Evolutionary conservation across 2,888 invertebrate genomes (phyloP).

Genomic region (Idaea aversata): DNA sequence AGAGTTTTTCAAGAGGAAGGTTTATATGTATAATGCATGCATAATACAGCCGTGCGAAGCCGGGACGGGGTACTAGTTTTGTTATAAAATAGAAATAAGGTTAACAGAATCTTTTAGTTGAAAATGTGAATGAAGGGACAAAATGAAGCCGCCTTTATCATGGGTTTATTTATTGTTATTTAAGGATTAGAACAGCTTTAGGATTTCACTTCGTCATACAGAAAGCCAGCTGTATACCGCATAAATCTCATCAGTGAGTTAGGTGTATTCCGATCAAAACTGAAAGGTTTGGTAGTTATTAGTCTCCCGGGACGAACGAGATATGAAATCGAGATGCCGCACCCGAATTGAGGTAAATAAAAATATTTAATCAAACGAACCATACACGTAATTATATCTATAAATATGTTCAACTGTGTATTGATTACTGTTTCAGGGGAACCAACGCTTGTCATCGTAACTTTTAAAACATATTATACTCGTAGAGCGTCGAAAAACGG

Average conservation of each 20-base stretch:
- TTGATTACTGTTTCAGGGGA: too few relatives aligned
- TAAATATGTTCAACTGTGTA: too few relatives aligned
- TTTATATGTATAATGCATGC: too few relatives aligned
- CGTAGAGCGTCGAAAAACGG: not conserved
- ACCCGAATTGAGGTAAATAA: not conserved
- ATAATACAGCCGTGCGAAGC: too few relatives aligned
- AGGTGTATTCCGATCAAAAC: not conserved
- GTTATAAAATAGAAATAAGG: not conserved
- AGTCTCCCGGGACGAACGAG: not conserved
- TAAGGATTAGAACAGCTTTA: not conserved
- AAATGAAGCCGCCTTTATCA: not conserved
- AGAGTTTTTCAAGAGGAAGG: too few relatives aligned
- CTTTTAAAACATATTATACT: not conserved
- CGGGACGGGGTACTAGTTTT: not conserved
- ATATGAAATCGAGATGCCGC: not conserved
- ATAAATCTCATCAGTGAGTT: constrained; percentile 1
- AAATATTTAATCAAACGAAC: not conserved
- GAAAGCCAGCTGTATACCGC: not conserved
- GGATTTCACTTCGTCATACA: not conserved
- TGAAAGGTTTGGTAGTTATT: not conserved
- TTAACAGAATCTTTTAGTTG: not conserved
- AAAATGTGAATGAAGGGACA: not conserved
- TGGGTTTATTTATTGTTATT: not conserved
- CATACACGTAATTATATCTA: not conserved
- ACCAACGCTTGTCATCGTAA: not conserved